These are phyloP conservation scores for Sorex araneus DNA, from an alignment of 2,113 vertebrate species.

Conservation along the genomic window DNA sequence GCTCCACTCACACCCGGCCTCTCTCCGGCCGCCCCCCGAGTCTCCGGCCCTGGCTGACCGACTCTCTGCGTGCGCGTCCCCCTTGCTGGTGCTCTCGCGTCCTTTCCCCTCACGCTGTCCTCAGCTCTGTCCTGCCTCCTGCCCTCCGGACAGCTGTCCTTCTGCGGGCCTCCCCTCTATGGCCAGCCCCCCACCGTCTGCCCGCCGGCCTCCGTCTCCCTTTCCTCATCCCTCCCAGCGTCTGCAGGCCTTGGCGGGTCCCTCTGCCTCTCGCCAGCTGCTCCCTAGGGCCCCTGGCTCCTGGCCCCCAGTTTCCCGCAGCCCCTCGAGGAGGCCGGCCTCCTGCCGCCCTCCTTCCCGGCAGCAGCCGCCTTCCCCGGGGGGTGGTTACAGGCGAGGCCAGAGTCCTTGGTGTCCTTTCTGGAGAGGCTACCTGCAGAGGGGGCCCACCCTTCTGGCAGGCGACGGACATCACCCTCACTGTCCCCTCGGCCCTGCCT, in stretches of 20 bases:
- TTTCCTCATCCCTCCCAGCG: not conserved
- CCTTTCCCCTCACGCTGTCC: too few relatives aligned
- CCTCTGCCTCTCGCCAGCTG: not conserved
- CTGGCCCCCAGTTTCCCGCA: too few relatives aligned
- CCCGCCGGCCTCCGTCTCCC: not conserved
- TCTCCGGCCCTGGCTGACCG: too few relatives aligned
- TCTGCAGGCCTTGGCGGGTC: not conserved
- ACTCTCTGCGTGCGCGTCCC: too few relatives aligned
- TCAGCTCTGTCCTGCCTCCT: not conserved
- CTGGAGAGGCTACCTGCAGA: not conserved
- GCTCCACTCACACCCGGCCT: too few relatives aligned
- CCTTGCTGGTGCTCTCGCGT: not conserved
- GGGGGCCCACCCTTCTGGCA: not conserved
- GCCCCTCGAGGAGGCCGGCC: too few relatives aligned
- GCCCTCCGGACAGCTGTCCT: fast-evolving
- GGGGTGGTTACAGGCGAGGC: not conserved
- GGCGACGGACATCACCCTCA: not conserved
- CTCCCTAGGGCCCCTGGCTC: not conserved
- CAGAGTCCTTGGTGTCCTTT: not conserved
- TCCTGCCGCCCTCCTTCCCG: not conserved
- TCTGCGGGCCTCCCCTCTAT: not conserved
- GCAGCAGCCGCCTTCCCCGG: not conserved
- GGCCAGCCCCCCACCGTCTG: too few relatives aligned
- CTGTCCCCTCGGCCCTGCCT: not conserved
- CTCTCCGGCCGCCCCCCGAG: too few relatives aligned